These are phyloP conservation scores for Artemia franciscana DNA, from an alignment of 1,140 invertebrate genomes.

Conservation along the genomic window DNA sequence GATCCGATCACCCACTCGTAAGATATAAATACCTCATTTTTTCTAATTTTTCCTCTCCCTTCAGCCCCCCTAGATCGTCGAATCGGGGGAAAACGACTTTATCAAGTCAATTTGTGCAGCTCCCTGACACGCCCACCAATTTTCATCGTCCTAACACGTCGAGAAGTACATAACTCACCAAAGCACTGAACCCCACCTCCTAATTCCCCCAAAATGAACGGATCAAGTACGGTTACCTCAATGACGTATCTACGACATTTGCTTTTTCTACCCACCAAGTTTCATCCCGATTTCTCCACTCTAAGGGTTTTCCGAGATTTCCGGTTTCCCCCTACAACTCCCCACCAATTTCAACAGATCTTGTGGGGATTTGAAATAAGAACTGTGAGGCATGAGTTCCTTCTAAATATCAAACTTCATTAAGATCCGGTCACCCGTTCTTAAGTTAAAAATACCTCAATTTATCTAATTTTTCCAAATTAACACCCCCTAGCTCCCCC, in stretches of 20 bases:
- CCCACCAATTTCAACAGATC: background rate
- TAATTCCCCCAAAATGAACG: background rate
- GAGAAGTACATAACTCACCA: background rate
- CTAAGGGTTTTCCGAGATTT: background rate
- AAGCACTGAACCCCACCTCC: background rate
- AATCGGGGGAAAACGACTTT: too few species aligned
- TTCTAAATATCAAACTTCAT: background rate
- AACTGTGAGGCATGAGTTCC: background rate
- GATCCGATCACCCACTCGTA: too few species aligned
- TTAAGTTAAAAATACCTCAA: too few species aligned
- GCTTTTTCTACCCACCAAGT: background rate
- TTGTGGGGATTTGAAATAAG: background rate
- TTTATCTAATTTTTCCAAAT: too few species aligned
- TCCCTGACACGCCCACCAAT: background rate
- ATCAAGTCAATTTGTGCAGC: background rate
- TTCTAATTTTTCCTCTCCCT: too few species aligned
- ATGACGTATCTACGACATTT: background rate
- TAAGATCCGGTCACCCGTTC: too few species aligned
- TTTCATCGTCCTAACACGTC: background rate
- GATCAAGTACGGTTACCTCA: background rate
- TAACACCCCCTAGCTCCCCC: too few species aligned
- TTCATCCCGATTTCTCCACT: background rate
- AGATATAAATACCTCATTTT: too few species aligned
- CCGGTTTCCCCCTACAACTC: background rate
- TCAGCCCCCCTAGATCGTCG: too few species aligned